Percentiles rank a stretch among this genome's conserved stretches.
These are phyloP conservation scores for Dromococcyx pavoninus DNA, from an alignment of 2,797 vertebrate species.

Conservation along the genomic window DNA sequence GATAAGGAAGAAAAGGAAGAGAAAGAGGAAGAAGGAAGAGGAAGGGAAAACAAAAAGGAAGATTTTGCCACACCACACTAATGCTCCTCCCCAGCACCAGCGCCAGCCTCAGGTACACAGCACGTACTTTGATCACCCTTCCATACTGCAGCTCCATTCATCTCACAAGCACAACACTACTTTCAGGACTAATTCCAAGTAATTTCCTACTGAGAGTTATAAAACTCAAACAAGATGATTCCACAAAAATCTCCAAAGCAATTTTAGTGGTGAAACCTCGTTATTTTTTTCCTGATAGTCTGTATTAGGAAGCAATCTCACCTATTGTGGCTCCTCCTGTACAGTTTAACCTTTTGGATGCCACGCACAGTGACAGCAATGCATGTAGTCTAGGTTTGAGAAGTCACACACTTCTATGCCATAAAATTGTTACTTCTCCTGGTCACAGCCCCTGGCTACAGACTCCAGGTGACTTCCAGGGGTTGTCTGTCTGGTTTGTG, in stretches of 20 bases:
- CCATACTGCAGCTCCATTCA: neutral
- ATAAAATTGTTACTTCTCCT: neutral
- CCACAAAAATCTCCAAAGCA: conserved; percentile 22
- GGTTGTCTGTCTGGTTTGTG: neutral
- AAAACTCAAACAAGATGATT: conserved; percentile 30
- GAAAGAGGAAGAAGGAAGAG: neutral
- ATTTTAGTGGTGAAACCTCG: conserved; percentile 14
- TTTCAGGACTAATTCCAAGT: conserved; percentile 10
- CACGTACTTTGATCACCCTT: accelerated
- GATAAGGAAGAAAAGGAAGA: no score
- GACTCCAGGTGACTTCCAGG: neutral
- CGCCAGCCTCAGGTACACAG: neutral
- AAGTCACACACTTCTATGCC: neutral
- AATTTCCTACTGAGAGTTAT: conserved; percentile 24
- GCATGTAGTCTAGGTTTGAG: neutral
- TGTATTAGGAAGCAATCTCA: neutral
- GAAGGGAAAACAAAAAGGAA: neutral
- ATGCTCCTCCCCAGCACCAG: neutral
- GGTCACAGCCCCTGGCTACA: neutral
- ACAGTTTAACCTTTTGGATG: neutral
- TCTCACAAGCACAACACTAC: neutral
- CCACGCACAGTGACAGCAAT: neutral
- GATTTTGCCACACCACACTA: neutral
- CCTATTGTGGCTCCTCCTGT: neutral
- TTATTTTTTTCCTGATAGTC: neutral